Conservation (phyloP, 2,888 invertebrate species). For the Sicus ferrugineus region DNA sequence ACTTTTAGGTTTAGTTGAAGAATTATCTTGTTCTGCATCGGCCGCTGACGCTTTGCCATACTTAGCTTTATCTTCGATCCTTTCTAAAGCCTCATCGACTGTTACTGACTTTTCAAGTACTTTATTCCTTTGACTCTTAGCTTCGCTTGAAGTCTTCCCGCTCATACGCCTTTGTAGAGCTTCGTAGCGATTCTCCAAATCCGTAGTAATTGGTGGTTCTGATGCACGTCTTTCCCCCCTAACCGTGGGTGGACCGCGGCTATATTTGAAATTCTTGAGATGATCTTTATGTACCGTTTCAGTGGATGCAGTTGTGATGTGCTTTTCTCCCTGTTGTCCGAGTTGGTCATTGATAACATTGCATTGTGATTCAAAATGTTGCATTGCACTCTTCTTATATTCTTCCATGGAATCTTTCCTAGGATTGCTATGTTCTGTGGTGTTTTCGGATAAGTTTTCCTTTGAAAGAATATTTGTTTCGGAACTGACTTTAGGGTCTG, state of each 20-base stretch:
- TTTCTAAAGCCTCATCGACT: slow-evolving; percentile 32
- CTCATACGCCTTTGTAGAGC: slow-evolving; percentile 45
- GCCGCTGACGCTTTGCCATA: slow-evolving; percentile 16
- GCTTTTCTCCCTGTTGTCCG: neutral
- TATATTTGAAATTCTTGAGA: neutral
- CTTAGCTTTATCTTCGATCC: slow-evolving; percentile 13
- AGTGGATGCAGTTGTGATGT: neutral
- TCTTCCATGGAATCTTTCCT: too few relatives aligned
- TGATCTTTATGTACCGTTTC: neutral
- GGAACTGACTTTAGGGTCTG: neutral
- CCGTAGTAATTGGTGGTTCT: slow-evolving; percentile 46
- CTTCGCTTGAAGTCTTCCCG: slow-evolving; percentile 20
- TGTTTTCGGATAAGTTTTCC: slow-evolving; percentile 40
- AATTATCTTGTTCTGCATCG: neutral
- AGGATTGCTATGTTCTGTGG: slow-evolving; percentile 10
- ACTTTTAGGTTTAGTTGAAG: neutral
- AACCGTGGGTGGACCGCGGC: too few relatives aligned
- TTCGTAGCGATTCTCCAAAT: slow-evolving; percentile 45
- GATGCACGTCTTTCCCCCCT: slow-evolving; percentile 35
- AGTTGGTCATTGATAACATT: slow-evolving; percentile 29
- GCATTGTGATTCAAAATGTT: slow-evolving; percentile 31
- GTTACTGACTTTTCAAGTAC: slow-evolving; percentile 18
- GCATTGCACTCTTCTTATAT: neutral
- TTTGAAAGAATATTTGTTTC: slow-evolving; percentile 39
- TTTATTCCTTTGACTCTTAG: slow-evolving; percentile 1